Conservation (phyloP, 1,140 invertebrate genomes). For the Aphis gossypii region DNA sequence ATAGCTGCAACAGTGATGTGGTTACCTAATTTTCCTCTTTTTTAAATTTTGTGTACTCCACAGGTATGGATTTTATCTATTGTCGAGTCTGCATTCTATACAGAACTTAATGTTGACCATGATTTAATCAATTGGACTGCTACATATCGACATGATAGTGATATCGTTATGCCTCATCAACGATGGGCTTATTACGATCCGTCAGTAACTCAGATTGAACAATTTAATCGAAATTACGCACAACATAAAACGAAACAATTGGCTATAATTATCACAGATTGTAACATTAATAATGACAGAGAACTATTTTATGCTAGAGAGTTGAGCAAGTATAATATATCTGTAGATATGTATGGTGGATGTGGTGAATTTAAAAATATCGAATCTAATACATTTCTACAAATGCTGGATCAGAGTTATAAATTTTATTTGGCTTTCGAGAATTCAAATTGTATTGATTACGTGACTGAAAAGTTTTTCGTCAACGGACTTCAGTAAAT, state of each 20-base stretch:
- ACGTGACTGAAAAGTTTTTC: conserved; percentile 97
- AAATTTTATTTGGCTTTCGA: conserved; percentile 98
- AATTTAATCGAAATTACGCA: conserved; percentile 80
- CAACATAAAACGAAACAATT: conserved; percentile 91
- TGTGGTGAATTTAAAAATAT: conserved; percentile 88
- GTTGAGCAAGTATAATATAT: conserved; percentile 79
- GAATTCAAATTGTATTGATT: conserved; percentile 95
- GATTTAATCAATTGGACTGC: conserved; percentile 94
- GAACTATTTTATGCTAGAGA: conserved; percentile 83
- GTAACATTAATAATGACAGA: conserved; percentile 88
- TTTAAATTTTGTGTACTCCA: neutral
- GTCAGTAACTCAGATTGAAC: conserved; percentile 71
- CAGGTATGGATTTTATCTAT: neutral
- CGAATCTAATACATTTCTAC: conserved; percentile 82
- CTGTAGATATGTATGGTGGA: conserved; percentile 92
- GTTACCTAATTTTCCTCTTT: neutral
- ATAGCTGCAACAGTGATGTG: too few species aligned
- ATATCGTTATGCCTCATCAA: conserved; percentile 95
- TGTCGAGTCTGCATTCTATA: neutral
- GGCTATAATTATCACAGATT: conserved; percentile 98
- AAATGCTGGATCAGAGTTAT: conserved; percentile 90
- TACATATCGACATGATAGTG: conserved; percentile 90
- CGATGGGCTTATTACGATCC: conserved; percentile 88
- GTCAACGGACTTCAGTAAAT: conserved; percentile 87
- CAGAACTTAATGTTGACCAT: conserved; percentile 61